Conservation (phyloP, 2,797 vertebrate genomes). For the Eurystomus glaucurus region DNA sequence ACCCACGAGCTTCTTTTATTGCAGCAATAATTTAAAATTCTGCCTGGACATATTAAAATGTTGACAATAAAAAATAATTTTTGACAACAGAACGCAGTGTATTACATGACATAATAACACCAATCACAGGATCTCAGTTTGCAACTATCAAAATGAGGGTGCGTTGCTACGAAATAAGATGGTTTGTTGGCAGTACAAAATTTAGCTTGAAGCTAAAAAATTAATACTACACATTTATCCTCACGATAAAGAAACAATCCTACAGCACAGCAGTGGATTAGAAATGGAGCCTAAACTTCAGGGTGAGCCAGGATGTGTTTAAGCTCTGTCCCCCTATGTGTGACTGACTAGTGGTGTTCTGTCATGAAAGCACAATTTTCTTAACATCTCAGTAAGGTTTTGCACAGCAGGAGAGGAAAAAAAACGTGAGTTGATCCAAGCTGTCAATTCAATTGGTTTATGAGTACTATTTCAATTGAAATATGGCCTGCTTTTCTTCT, state of each 20-base stretch:
- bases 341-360: not conserved
- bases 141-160: not conserved
- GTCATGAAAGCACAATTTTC: not conserved
- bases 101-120: not conserved
- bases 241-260: not conserved
- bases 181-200: not conserved
- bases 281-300: not conserved
- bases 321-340: not conserved
- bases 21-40: conserved; percentile 32
- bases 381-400: not conserved
- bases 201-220: not conserved
- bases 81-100: not conserved
- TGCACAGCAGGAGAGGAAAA: not conserved
- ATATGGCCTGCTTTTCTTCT: not conserved
- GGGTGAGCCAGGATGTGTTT: not conserved
- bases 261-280: not conserved
- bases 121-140: not conserved
- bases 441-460: conserved; percentile 11
- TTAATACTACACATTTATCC: not conserved
- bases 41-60: not conserved
- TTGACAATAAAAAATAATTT: conserved; percentile 28
- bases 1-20: not conserved
- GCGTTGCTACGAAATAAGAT: not conserved
- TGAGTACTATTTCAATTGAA: not conserved
- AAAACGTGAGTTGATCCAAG: not conserved